These are phyloP conservation scores for Gryon sp. DNA, from an alignment of 1,140 invertebrate species.

Conservation along the genomic window DNA sequence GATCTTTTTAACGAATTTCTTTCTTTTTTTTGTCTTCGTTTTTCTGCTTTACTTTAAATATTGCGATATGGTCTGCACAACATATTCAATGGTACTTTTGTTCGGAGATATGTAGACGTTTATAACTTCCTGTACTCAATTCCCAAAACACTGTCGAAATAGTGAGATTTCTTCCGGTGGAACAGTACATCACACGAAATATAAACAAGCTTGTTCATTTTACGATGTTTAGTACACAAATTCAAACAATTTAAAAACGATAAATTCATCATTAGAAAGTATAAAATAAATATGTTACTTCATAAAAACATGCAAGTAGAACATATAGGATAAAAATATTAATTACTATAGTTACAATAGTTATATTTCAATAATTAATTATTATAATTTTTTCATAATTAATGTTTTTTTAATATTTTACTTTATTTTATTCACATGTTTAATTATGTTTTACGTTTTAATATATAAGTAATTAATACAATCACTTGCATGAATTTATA, in stretches of 20 bases:
- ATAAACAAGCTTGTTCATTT: constrained; percentile 30
- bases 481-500: too few species aligned
- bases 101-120: constrained; percentile 18
- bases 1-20: constrained; percentile 19
- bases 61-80: constrained; percentile 7
- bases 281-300: too few species aligned
- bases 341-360: too few species aligned
- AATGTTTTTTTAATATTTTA: too few species aligned
- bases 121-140: constrained; percentile 18
- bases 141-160: constrained; percentile 31
- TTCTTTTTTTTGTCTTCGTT: constrained; percentile 3
- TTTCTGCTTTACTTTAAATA: constrained; percentile 6
- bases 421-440: too few species aligned
- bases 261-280: too few species aligned
- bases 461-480: too few species aligned
- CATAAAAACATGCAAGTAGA: too few species aligned
- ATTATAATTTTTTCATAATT: too few species aligned
- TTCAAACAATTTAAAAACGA: background rate
- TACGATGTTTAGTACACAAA: background rate
- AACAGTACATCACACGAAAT: constrained; percentile 2
- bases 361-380: too few species aligned
- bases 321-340: too few species aligned
- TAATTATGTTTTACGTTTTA: too few species aligned
- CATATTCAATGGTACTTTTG: constrained; percentile 41
- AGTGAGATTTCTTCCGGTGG: constrained; percentile 31